Percentiles rank a stretch among this genome's conserved stretches.
Evolutionary conservation across 2,888 invertebrate genomes (phyloP).

Genomic region (Lydus trimaculatus): DNA sequence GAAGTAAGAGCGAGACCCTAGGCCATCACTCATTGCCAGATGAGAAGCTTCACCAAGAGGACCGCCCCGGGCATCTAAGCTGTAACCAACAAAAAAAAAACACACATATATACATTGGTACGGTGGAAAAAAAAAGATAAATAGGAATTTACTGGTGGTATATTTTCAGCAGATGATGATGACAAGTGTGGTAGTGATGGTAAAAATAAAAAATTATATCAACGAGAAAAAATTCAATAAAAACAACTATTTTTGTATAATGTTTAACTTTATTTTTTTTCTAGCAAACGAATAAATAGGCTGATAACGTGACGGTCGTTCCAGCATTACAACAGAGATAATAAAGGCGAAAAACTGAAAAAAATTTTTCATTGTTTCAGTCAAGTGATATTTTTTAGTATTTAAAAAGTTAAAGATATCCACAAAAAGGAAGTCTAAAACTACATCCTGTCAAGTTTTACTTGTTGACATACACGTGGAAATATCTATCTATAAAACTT

Average conservation of each 20-base stretch:
- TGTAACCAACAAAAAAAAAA: conserved; percentile 57
- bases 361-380: no score
- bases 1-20: conserved; percentile 79
- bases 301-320: neutral
- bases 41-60: conserved; percentile 73
- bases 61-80: conserved; percentile 80
- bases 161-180: neutral
- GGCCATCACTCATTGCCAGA: conserved; percentile 79
- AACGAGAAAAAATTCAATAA: neutral
- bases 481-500: no score
- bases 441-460: neutral
- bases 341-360: no score
- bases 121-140: conserved; percentile 29
- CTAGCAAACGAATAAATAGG: neutral
- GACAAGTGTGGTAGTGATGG: neutral
- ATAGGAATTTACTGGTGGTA: conserved; percentile 17
- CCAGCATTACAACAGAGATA: no score
- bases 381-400: no score
- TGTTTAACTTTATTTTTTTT: neutral
- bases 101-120: neutral
- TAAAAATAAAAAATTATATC: neutral
- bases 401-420: no score
- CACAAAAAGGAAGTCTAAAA: no score
- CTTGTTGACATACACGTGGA: neutral
- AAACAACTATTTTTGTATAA: neutral